Conservation (phyloP, 1,140 invertebrate species). For the Bombus cullumanus region DNA sequence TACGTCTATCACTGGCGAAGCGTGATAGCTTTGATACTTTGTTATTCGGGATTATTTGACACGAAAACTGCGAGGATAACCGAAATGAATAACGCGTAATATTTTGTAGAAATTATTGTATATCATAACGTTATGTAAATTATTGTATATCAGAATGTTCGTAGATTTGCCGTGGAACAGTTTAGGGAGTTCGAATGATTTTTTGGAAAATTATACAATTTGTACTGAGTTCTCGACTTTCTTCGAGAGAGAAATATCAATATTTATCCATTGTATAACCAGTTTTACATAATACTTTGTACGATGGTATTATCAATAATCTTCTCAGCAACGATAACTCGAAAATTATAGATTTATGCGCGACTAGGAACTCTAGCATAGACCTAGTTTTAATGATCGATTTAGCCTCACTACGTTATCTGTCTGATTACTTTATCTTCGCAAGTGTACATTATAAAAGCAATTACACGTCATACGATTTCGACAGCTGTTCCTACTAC, state of each 20-base stretch:
- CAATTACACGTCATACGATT: background rate
- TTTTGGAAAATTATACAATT: too few relatives aligned
- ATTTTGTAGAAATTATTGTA: too few relatives aligned
- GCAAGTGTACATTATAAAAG: background rate
- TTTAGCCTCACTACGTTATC: background rate
- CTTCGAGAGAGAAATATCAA: background rate
- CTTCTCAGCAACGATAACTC: background rate
- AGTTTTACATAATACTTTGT: background rate
- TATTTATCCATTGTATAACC: background rate
- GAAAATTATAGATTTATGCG: background rate
- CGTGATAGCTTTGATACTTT: background rate
- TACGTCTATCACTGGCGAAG: background rate
- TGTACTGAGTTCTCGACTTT: background rate
- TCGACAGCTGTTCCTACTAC: background rate
- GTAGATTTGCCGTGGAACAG: too few relatives aligned
- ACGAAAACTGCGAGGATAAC: background rate
- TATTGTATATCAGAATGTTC: too few relatives aligned
- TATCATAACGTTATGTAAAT: too few relatives aligned
- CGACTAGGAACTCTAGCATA: background rate
- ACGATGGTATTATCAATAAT: background rate
- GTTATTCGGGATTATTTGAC: background rate
- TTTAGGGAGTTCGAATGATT: too few relatives aligned
- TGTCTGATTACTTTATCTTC: background rate
- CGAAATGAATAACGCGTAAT: too few relatives aligned
- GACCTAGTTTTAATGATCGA: background rate